These are phyloP conservation scores for Crotalus horridus DNA, from an alignment of 2,113 vertebrate species.

Conservation along the genomic window DNA sequence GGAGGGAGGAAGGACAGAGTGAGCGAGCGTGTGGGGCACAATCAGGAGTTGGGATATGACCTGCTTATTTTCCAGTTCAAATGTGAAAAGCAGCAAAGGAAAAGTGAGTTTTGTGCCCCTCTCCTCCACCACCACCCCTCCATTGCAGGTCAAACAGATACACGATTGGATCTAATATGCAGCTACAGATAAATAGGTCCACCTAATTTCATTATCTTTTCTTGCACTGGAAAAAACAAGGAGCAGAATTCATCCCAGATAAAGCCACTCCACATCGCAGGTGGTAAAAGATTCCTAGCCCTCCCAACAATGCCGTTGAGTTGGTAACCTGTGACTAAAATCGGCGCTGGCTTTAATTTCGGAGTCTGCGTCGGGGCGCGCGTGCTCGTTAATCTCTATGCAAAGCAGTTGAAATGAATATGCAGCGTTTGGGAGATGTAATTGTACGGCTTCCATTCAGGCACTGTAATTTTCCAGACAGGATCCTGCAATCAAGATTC, in stretches of 20 bases:
- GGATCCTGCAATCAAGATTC: slow-evolving; percentile 99
- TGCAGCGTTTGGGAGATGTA: slow-evolving; percentile 95
- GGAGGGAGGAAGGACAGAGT: neutral
- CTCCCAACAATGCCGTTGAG: slow-evolving; percentile 78
- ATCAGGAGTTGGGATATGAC: neutral
- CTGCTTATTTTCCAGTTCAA: neutral
- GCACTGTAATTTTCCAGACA: slow-evolving; percentile 97
- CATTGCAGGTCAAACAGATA: neutral
- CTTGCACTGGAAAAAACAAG: slow-evolving; percentile 58
- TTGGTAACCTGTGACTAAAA: slow-evolving; percentile 85
- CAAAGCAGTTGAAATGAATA: slow-evolving; percentile 97
- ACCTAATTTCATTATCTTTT: slow-evolving; percentile 47
- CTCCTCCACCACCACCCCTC: too few species aligned
- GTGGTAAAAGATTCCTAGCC: slow-evolving; percentile 75
- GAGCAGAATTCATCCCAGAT: slow-evolving; percentile 56
- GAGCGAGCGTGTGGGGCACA: neutral
- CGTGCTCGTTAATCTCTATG: slow-evolving; percentile 95
- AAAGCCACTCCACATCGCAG: slow-evolving; percentile 73
- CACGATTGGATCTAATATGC: neutral
- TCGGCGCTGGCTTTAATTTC: slow-evolving; percentile 85
- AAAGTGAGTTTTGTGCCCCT: neutral
- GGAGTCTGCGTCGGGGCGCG: slow-evolving; percentile 81
- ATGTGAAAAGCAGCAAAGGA: neutral
- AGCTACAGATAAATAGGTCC: neutral
- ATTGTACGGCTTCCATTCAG: slow-evolving; percentile 98